Base-by-base conservation (phyloP, 2,113 vertebrate species). In the Rhinopomastus cyanomelas region DNA sequence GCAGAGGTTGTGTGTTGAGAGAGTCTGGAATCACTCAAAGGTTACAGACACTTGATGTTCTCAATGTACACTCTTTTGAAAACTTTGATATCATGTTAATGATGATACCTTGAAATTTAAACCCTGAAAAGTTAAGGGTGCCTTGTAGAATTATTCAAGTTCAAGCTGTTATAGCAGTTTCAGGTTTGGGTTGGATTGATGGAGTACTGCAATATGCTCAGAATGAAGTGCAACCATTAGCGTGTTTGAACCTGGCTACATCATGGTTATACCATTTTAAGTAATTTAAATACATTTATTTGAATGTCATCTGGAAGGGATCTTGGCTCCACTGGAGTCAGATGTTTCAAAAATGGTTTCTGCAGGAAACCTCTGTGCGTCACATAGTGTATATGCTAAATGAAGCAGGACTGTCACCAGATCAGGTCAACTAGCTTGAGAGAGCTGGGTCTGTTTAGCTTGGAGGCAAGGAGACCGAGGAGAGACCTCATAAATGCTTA, bases 91-190 rank as follows among this genome's bases (percentile, higher is more conserved):
- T 12, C 9, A 88, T 76, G 49, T 87, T 65, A 69, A 29, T 49
- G 46, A 42, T 27, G 13, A 65, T 72, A 51, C 66, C 62, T 94
- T 95, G 85, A 86, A 51, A 77, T 88, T 80, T 85, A 68, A 48
- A 27, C 22, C 39, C 51, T 37, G 26, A 67, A 68, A 36, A 68
- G 20, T 73, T 85, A 84, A 86, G 29, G 12, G 20, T 84, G 39
- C 14, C 88, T 91, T 84, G 46, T n/a, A 36, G 86, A 94, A 55
- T 74, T 13, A 32, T 66, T 89, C 21, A 12, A 83, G 72, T 30
- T 57, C 20, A 55, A 59, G 8, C 51, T 56, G 34, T 55, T 37
- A 8, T 42, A 81, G 66, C 44, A 85, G n/a, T 48, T 73, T 23
- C 46, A 75, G 19, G 8, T 81, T 92, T 79, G 39, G 25, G 15